Percentiles rank a stretch among this genome's conserved stretches.
Conservation (phyloP, 2,888 invertebrate genomes). For the Acleris sparsana region DNA sequence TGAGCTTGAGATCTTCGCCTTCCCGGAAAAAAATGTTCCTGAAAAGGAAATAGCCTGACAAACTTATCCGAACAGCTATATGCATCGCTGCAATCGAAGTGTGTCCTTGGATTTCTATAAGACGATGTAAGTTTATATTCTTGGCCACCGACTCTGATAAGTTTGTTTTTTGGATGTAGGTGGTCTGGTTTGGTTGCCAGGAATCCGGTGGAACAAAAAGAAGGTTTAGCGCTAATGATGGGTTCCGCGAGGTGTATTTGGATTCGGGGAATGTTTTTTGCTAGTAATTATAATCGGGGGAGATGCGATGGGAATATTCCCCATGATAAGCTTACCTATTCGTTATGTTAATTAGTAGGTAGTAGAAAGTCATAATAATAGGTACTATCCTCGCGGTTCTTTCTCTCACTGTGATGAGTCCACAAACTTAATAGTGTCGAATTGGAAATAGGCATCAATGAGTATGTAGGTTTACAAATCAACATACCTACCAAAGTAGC, state of each 20-base stretch:
- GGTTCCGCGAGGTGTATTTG: constrained; percentile 6
- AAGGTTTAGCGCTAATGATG: constrained; percentile 9
- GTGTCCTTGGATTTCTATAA: not conserved
- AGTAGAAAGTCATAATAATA: too few relatives aligned
- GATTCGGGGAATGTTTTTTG: not conserved
- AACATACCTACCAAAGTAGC: too few relatives aligned
- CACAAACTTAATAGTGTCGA: too few relatives aligned
- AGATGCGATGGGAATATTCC: not conserved
- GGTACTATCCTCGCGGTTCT: too few relatives aligned
- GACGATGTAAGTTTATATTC: not conserved
- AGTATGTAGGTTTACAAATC: too few relatives aligned
- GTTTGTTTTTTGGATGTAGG: constrained; percentile 8
- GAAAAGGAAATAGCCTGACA: constrained; percentile 22
- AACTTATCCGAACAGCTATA: not conserved
- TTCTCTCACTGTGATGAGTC: too few relatives aligned
- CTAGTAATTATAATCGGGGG: not conserved
- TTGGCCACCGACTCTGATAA: not conserved
- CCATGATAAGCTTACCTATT: not conserved
- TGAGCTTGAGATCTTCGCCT: constrained; percentile 27
- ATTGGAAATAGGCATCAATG: too few relatives aligned
- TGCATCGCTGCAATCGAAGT: not conserved
- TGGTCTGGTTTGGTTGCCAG: constrained; percentile 14
- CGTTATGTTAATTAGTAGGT: not conserved
- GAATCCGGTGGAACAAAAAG: constrained; percentile 8
- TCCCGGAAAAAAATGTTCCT: constrained; percentile 21